Evolutionary conservation across 2,888 invertebrate species (phyloP), one percentile per base, ranked within the genome.

Genomic region (Acrobasis repandana): DNA sequence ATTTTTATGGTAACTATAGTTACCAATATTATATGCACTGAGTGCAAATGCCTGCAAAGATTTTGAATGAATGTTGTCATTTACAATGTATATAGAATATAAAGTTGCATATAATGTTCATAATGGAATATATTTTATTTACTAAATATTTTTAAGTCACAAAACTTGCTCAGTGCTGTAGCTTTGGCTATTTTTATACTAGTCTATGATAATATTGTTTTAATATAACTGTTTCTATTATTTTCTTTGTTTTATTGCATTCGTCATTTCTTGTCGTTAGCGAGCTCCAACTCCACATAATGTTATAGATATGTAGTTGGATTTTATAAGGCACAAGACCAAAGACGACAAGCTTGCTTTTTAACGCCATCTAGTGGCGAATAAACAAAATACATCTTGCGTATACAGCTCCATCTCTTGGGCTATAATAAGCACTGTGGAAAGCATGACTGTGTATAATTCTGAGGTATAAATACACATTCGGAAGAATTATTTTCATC

Each of bases 101-200:
- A 34, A 58, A 62, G 47, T 63, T 60, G 58, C 59, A 65, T 60
- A 68, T 62, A 60, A 61, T 58, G 38, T 61, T 61, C 50, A 60
- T 67, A 63, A 64, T 66, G 65, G 67, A 70, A 61, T 71, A 71
- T 73, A 73, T 68, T 66, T 70, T 69, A 75, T 75, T 73, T 76
- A 72, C 64, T 72, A 28, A 28, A 28, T 28, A 68, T 73, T 76
- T 68, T 73, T 76, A 75, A 77, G 85, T 90, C 88, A 86, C 88
- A 90, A 90, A 86, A 75, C 73, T 85, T 89, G 88, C 88, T 91
- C 90, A 90, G 82, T 86, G 82, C 80, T 84, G 72, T 83, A 87
- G 86, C 86, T 83, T 88, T 86, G 85, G 86, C 88, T 90, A 90
- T 88, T 91, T 90, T 90, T 91, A 81, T 89, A 91, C 91, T 91